Evolutionary conservation across 1,140 invertebrate genomes (phyloP).

Genomic region (Colletes gigas): DNA sequence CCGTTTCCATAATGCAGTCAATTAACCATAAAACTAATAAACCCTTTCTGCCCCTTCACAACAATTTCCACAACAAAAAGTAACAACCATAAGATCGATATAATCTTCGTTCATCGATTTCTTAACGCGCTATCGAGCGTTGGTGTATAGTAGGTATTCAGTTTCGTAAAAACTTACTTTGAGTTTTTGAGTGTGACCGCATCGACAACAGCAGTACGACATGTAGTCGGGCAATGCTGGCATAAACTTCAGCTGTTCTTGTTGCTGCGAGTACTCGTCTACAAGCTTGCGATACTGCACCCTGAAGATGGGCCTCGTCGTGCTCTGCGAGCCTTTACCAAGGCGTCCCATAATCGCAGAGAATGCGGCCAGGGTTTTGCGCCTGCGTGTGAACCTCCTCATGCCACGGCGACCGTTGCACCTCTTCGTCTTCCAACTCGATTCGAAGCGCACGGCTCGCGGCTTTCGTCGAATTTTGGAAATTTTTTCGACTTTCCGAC

Average conservation of each 20-base stretch:
- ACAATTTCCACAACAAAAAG: too few relatives aligned
- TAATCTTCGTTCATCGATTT: too few relatives aligned
- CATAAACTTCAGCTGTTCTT: conserved; percentile 78
- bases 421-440: conserved; percentile 54
- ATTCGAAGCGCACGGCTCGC: conserved; percentile 38
- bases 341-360: conserved; percentile 82
- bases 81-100: too few relatives aligned
- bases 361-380: conserved; percentile 76
- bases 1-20: too few relatives aligned
- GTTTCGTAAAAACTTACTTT: conserved; percentile 80
- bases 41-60: too few relatives aligned
- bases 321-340: conserved; percentile 76
- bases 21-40: too few relatives aligned
- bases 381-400: conserved; percentile 78
- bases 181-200: conserved; percentile 84
- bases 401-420: conserved; percentile 73
- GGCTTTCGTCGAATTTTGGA: conserved; percentile 24
- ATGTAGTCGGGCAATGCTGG: conserved; percentile 83
- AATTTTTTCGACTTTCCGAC: not conserved
- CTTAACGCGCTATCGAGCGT: too few relatives aligned
- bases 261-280: conserved; percentile 81
- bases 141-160: too few relatives aligned
- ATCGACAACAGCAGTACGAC: conserved; percentile 85
- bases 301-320: conserved; percentile 80
- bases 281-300: conserved; percentile 84